A percentile compares a stretch with the other conserved stretches of the same genome.
Evolutionary conservation across 2,888 invertebrate species (phyloP).

Genomic region (Nezara viridula): DNA sequence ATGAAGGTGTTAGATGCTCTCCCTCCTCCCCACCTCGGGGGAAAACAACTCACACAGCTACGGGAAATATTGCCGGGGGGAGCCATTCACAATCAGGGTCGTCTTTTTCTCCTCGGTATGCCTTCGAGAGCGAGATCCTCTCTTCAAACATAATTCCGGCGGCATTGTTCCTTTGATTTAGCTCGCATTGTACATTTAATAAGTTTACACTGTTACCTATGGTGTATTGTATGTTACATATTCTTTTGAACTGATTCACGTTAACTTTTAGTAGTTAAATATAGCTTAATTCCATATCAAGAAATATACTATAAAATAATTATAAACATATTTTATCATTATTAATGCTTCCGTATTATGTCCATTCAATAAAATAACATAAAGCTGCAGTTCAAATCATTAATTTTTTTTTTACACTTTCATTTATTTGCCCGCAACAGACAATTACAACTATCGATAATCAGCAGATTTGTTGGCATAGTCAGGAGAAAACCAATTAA

Average conservation of each 20-base stretch:
- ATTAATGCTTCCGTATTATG: too few relatives aligned
- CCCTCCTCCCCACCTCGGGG: background rate
- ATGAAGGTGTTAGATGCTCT: background rate
- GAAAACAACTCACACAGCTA: background rate
- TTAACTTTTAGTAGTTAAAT: background rate
- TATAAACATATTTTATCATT: too few relatives aligned
- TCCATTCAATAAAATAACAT: too few relatives aligned
- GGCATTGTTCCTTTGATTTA: conserved; percentile 12
- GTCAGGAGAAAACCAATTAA: too few relatives aligned
- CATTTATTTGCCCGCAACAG: too few relatives aligned
- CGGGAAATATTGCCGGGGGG: background rate
- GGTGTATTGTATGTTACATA: background rate
- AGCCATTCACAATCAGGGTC: background rate
- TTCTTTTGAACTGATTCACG: background rate
- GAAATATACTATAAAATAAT: too few relatives aligned
- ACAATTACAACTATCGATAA: too few relatives aligned
- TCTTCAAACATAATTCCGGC: background rate
- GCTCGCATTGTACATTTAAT: background rate
- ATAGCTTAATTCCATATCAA: background rate
- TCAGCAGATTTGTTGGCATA: too few relatives aligned
- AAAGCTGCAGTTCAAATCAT: too few relatives aligned
- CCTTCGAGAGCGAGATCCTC: background rate
- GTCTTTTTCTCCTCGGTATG: background rate
- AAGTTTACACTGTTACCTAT: background rate
- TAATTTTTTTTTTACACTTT: too few relatives aligned